Conservation (phyloP, 2,797 vertebrate genomes). For the Halcyon badia region DNA sequence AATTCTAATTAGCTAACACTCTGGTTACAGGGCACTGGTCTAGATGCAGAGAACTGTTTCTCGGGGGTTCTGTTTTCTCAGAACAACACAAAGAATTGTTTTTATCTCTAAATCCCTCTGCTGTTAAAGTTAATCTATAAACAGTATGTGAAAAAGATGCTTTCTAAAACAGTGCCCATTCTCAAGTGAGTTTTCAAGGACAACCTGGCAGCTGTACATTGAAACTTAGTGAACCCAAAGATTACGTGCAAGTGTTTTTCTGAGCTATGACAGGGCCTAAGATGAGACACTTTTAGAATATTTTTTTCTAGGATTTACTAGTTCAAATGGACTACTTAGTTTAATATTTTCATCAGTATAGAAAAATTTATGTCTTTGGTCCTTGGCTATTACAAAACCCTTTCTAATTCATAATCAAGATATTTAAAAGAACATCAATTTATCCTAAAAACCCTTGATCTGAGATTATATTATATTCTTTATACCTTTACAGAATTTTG, state of each 20-base stretch:
- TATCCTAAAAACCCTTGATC: constrained; percentile 37
- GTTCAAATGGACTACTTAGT: neutral
- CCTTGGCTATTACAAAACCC: constrained; percentile 40
- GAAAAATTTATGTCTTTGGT: constrained; percentile 16
- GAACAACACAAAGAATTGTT: neutral
- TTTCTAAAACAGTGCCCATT: neutral
- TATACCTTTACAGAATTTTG: constrained; percentile 63
- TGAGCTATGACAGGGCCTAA: neutral
- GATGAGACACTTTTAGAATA: neutral
- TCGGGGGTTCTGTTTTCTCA: neutral
- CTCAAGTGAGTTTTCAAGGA: neutral
- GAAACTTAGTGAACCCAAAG: neutral
- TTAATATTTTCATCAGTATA: constrained; percentile 31
- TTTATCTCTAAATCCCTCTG: neutral
- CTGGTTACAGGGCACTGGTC: neutral
- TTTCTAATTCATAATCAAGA: constrained; percentile 36
- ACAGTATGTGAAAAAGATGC: neutral
- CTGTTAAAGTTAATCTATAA: neutral
- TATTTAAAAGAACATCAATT: constrained; percentile 38
- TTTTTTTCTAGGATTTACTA: neutral
- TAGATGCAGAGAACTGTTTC: neutral
- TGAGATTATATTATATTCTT: constrained; percentile 43
- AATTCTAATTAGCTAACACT: neutral
- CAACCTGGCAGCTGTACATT: neutral
- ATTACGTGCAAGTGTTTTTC: neutral